Evolutionary conservation across 2,113 vertebrate genomes (phyloP).

Genomic region (Urocolius indicus): DNA sequence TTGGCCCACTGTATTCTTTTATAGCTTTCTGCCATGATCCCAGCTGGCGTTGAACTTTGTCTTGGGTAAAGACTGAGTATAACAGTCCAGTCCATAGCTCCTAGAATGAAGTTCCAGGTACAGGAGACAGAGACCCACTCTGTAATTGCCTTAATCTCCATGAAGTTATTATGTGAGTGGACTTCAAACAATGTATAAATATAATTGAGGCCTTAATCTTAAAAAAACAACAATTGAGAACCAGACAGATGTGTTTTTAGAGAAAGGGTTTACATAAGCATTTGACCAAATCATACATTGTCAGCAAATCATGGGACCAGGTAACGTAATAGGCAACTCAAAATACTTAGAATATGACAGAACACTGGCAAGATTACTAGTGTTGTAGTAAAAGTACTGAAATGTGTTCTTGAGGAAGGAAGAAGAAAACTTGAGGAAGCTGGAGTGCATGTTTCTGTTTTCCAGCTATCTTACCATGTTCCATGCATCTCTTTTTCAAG

Average conservation of each 20-base stretch:
- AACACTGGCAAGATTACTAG: background rate
- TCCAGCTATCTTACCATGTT: background rate
- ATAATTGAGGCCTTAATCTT: background rate
- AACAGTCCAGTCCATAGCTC: background rate
- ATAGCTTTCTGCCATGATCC: background rate
- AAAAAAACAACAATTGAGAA: background rate
- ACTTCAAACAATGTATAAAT: background rate
- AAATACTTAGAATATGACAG: background rate
- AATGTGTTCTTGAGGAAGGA: background rate
- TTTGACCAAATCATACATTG: background rate
- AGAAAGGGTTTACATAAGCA: background rate
- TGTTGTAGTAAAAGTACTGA: background rate
- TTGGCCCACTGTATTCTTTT: background rate
- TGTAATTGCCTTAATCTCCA: background rate
- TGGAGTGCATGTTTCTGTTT: background rate
- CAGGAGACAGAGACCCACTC: background rate
- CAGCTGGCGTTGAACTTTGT: background rate
- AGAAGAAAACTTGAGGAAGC: background rate
- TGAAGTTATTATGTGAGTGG: background rate
- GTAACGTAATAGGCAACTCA: background rate
- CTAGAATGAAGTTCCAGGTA: background rate
- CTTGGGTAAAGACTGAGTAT: background rate
- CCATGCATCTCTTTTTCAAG: constrained; percentile 64
- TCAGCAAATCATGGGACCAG: background rate
- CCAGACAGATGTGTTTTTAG: background rate